Base-by-base conservation (phyloP, 2,113 vertebrate species). In the Chaenocephalus aceratus region DNA sequence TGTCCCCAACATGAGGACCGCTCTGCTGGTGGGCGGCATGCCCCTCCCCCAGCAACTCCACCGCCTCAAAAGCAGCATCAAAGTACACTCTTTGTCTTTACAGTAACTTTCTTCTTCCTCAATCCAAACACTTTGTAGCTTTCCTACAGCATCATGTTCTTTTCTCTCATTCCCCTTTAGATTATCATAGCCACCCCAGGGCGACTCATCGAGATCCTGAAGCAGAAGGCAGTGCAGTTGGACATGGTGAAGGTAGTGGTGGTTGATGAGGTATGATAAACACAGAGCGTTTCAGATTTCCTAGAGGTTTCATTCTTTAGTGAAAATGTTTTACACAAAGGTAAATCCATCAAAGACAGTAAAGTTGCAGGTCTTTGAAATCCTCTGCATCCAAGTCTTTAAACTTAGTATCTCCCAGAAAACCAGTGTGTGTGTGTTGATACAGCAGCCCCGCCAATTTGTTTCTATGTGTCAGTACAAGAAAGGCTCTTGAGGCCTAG, bases 151-250 rank as follows among this genome's bases (percentile, higher is more conserved):
- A 62, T 69, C 6, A 34, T 56, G 0, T 26, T 78, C 0, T 51
- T 80, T 66, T 72, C 16, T 83, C 0, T 60, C 8, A 2, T 48
- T 75, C 54, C 51, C 45, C 30, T 12, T 54, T 68, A 99, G 98
- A 95, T 99, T 78, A 93, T 97, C 86, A 97, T 99, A 26, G 97
- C 97, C 52, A 99, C 98, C 3, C 98, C 98, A 12, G 98, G 98
- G 64, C 94, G 98, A 85, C 96, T 99, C 48, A 80, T 97, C 76
- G 98, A 99, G 86, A 96, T 99, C 80, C 80, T 97, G 56, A 98
- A 97, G 84, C 97, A 97, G 93, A 95, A 95, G 78, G 95, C 95
- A 36, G 90, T 98, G 44, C 91, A 93, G 10, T 94, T 99, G 45
- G 46, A 86, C 49, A 72, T 80, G 54, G 91, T 98, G 75, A 97